phyloP scores from a whole-genome alignment of 2,113 vertebrate genomes.

The Indicator indicator region DNA sequence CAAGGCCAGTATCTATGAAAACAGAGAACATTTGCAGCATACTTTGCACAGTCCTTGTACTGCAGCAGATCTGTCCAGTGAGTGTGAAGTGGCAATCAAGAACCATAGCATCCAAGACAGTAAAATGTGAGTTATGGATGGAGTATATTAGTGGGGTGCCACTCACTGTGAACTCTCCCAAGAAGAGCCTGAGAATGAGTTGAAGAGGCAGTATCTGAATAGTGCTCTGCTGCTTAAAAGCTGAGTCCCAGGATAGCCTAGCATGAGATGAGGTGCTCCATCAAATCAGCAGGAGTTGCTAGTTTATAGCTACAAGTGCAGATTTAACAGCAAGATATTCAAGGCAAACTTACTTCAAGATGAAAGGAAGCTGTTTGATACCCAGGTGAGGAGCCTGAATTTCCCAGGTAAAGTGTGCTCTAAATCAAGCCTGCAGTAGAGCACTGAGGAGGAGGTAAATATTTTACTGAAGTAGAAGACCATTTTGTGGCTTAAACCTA shows the following conservation, averaged over 20 bases:
- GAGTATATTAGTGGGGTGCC: neutral
- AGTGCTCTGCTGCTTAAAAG: neutral
- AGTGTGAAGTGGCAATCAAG: neutral
- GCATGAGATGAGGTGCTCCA: neutral
- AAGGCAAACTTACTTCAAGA: neutral
- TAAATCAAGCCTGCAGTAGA: neutral
- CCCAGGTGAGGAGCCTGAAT: neutral
- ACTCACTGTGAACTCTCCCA: neutral
- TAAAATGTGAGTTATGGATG: neutral
- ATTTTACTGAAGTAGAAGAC: neutral
- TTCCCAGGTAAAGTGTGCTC: neutral
- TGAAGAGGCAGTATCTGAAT: neutral
- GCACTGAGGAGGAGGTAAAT: neutral
- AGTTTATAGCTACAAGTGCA: neutral
- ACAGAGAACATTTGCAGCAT: neutral
- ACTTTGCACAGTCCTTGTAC: neutral
- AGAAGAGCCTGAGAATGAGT: neutral
- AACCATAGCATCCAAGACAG: neutral
- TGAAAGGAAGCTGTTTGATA: neutral
- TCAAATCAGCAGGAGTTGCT: neutral
- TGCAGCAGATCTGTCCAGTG: neutral
- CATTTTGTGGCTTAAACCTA: neutral
- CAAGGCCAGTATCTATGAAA: neutral
- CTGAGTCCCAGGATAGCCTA: neutral
- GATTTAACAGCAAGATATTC: neutral